Evolutionary conservation across 2,113 vertebrate genomes (phyloP).

Genomic region (Loxodonta africana): DNA sequence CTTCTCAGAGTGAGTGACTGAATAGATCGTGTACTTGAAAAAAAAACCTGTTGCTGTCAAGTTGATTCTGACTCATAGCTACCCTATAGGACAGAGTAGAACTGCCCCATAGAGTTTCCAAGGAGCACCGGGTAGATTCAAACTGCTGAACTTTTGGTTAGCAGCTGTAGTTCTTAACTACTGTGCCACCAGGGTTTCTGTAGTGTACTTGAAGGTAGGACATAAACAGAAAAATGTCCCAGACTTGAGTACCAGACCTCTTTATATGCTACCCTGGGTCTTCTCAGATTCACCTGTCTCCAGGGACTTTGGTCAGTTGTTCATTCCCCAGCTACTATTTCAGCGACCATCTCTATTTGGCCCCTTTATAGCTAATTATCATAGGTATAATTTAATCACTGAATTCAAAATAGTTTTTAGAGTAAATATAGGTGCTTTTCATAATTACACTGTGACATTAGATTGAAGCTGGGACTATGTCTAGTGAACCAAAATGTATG

Average conservation of each 20-base stretch:
- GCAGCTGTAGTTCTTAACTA: no score
- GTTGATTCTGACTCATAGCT: no score
- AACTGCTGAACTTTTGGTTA: no score
- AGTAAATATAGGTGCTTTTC: background rate
- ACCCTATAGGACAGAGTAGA: no score
- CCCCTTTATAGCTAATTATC: background rate
- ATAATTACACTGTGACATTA: background rate
- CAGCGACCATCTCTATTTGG: background rate
- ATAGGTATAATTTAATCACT: background rate
- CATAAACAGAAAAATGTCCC: background rate
- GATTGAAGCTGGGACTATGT: background rate
- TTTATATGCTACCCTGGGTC: background rate
- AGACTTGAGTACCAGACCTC: background rate
- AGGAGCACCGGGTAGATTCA: no score
- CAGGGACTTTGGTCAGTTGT: background rate
- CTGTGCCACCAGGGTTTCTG: no score
- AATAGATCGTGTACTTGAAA: background rate
- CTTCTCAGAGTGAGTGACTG: background rate
- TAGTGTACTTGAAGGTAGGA: background rate
- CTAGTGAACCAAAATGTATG: rapidly evolving
- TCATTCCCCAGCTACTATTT: background rate
- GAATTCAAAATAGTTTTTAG: background rate
- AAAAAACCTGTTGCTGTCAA: no score
- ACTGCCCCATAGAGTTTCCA: no score
- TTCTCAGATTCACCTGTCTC: background rate